Evolutionary conservation across 2,113 vertebrate species (phyloP).

Genomic region (Dendropsophus ebraccatus): DNA sequence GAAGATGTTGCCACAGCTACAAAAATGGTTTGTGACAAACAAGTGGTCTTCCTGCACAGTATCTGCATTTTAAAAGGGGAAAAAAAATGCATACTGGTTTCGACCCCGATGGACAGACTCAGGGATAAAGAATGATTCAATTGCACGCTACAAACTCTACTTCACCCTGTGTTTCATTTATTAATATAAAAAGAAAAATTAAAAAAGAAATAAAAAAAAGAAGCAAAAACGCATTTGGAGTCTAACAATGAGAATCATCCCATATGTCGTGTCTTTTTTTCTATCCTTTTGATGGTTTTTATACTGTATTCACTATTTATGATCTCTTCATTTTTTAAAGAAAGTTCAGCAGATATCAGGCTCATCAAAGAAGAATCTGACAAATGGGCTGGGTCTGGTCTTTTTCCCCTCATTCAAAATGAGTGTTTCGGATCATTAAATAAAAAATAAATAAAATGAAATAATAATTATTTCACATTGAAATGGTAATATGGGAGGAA

Average conservation of each 20-base stretch:
- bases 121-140: constrained; percentile 72
- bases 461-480: constrained; percentile 69
- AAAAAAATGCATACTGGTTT: constrained; percentile 64
- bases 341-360: constrained; percentile 56
- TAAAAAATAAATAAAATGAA: constrained; percentile 50
- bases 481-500: constrained; percentile 77
- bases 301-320: constrained; percentile 29
- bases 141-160: constrained; percentile 66
- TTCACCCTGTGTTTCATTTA: constrained; percentile 62
- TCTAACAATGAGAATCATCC: constrained; percentile 67
- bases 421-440: constrained; percentile 73
- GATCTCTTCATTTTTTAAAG: constrained; percentile 59
- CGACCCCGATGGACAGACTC: constrained; percentile 82
- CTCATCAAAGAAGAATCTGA: constrained; percentile 66
- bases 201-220: constrained; percentile 60
- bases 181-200: constrained; percentile 57
- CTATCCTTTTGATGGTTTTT: constrained; percentile 61
- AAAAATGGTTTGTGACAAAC: constrained; percentile 84
- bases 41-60: constrained; percentile 82
- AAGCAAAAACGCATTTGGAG: constrained; percentile 67
- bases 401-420: constrained; percentile 82
- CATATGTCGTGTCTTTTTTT: constrained; percentile 58
- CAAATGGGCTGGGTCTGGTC: constrained; percentile 85
- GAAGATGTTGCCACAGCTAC: constrained; percentile 86
- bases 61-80: constrained; percentile 79